phyloP scores from a whole-genome alignment of 2,113 vertebrate genomes.

The Gymnarchus niloticus region DNA sequence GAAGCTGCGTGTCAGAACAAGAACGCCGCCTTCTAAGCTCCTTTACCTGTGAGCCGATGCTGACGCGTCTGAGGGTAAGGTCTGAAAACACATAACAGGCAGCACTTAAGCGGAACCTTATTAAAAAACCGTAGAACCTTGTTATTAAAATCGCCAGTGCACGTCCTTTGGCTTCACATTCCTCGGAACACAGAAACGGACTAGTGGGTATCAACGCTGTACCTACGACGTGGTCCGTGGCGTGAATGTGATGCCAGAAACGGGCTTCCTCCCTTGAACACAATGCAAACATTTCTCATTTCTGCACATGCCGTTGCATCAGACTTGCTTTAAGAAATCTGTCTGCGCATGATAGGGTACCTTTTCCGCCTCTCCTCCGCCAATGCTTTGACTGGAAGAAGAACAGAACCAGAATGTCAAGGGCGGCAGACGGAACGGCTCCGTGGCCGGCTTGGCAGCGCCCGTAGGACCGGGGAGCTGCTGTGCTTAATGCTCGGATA shows the following conservation, averaged over 20 bases:
- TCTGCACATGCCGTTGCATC: not conserved
- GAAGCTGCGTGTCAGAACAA: not conserved
- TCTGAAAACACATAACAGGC: slow-evolving; percentile 11
- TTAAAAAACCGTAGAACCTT: not conserved
- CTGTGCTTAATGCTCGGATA: too few relatives aligned
- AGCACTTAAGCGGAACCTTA: not conserved
- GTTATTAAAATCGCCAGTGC: too few relatives aligned
- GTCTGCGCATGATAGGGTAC: slow-evolving; percentile 37
- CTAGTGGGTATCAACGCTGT: too few relatives aligned
- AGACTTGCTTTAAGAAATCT: not conserved
- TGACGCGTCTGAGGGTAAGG: not conserved
- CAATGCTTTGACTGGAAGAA: slow-evolving; percentile 46
- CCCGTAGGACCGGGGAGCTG: too few relatives aligned
- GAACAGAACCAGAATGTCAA: slow-evolving; percentile 11
- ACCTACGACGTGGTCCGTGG: slow-evolving; percentile 54
- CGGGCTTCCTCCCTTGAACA: slow-evolving; percentile 50
- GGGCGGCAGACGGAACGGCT: not conserved
- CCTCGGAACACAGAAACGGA: too few relatives aligned
- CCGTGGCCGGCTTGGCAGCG: not conserved
- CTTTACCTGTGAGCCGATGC: slow-evolving; percentile 15
- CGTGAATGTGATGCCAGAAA: slow-evolving; percentile 55
- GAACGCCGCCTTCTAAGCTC: not conserved
- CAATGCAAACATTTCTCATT: not conserved
- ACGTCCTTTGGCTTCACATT: too few relatives aligned
- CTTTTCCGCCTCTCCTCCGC: slow-evolving; percentile 50